Base-by-base conservation (phyloP, 2,888 invertebrate species). In the Drosophila longiperda region DNA sequence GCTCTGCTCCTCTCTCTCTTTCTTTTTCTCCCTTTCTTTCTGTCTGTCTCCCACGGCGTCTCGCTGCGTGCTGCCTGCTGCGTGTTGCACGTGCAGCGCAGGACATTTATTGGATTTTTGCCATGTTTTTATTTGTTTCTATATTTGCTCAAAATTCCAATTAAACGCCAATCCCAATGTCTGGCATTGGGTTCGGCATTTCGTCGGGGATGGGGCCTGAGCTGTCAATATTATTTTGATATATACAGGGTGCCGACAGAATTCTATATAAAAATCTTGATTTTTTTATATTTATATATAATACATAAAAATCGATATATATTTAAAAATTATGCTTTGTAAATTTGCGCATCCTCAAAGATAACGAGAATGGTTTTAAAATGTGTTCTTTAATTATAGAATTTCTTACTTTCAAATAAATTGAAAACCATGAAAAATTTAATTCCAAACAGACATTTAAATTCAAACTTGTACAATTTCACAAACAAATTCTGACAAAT, bases 81-180 rank as follows among this genome's bases (percentile, higher is more conserved):
- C 64, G 86, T 88, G 91, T 90, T 90, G 91, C 91, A 91, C 91
- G 91, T 91, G 91, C 91, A 91, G 74, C 78, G 72, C 87, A 92
- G 92, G 92, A 92, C 92, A 92, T 92, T 92, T 92, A 92, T 92
- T 92, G 91, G 91, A 92, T 92, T 92, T 90, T 83, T 79, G 67
- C 73, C 77, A 53, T 86, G 85, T 83, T 83, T 86, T 88, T 87
- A 83, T 87, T 86, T 88, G 83, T 86, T 86, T 86, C 87, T 78
- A 80, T 89, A 83, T 87, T 83, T 89, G 89, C 84, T 75, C 82
- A 84, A 78, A 81, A 90, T 89, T 89, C 90, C 89, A 89, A 90
- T 89, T 89, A 89, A 89, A 89, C 78, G 90, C 79, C 83, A 82
- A 80, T 78, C 73, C 73, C 74, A 75, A 75, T 68, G 70, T 67